Conservation (phyloP, 1,140 invertebrate species). For the Polypedilum pembai region DNA sequence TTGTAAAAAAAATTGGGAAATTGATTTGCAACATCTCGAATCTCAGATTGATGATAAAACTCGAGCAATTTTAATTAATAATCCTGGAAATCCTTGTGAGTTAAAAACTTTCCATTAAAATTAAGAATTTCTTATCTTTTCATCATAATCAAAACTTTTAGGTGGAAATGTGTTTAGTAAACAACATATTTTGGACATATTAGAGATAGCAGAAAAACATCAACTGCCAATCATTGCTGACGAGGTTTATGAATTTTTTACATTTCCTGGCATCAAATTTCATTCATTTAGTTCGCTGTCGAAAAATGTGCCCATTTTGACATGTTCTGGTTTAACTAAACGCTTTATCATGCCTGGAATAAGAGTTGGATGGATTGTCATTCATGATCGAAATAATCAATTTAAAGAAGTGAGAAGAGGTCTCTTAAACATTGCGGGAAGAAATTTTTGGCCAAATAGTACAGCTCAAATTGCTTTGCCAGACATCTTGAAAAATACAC, state of each 20-base stretch:
- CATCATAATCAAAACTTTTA: background rate
- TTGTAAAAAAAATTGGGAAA: slow-evolving; percentile 81
- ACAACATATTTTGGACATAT: slow-evolving; percentile 68
- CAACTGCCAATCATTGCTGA: background rate
- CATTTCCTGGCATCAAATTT: slow-evolving; percentile 73
- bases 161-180: slow-evolving; percentile 73
- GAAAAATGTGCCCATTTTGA: slow-evolving; percentile 74
- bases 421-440: slow-evolving; percentile 63
- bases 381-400: slow-evolving; percentile 72
- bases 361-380: slow-evolving; percentile 90
- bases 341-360: slow-evolving; percentile 88
- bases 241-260: slow-evolving; percentile 61
- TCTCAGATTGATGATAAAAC: slow-evolving; percentile 79
- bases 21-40: slow-evolving; percentile 78
- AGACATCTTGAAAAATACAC: slow-evolving; percentile 53
- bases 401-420: slow-evolving; percentile 61
- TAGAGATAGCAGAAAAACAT: slow-evolving; percentile 58
- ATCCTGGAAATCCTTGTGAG: slow-evolving; percentile 91
- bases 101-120: background rate
- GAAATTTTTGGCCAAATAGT: slow-evolving; percentile 80
- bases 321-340: slow-evolving; percentile 86
- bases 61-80: slow-evolving; percentile 84
- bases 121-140: background rate
- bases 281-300: slow-evolving; percentile 72
- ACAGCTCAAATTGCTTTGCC: slow-evolving; percentile 82